Evolutionary conservation across 2,888 invertebrate species (phyloP).

Genomic region (Petrolisthes manimaculis): DNA sequence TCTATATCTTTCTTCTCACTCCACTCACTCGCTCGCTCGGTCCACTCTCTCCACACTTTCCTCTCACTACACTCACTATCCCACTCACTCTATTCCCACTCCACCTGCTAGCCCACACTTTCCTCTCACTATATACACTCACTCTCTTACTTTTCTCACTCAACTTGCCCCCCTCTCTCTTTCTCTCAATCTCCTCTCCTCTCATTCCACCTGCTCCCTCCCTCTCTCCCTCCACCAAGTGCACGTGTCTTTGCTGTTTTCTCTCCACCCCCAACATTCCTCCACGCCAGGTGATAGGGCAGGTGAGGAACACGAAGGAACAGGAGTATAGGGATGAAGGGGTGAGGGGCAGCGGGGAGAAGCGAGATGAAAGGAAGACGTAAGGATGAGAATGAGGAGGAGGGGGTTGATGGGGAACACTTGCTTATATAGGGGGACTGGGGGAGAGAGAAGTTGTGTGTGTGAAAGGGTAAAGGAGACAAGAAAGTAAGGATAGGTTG

Average conservation of each 20-base stretch:
- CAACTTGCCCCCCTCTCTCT: no score
- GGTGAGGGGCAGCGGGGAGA: neutral
- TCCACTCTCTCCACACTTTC: neutral
- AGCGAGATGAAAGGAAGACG: neutral
- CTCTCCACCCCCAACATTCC: slow-evolving; percentile 11
- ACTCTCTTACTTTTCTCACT: no score
- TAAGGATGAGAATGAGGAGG: neutral
- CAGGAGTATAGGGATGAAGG: neutral
- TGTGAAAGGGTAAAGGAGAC: neutral
- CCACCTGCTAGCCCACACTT: no score
- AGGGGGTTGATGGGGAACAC: neutral
- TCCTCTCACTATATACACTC: no score
- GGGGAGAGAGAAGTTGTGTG: neutral
- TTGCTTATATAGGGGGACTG: no score
- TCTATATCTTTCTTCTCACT: neutral
- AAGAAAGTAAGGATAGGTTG: no score
- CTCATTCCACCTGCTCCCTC: neutral
- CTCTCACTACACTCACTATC: neutral
- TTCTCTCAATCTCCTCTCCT: neutral
- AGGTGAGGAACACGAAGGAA: neutral
- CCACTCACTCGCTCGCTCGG: neutral
- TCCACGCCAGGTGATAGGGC: neutral
- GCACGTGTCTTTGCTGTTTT: slow-evolving; percentile 9
- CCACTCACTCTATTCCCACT: neutral
- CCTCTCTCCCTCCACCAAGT: no score